phyloP scores from a whole-genome alignment of 2,113 vertebrate genomes.

The Donacobius atricapilla region DNA sequence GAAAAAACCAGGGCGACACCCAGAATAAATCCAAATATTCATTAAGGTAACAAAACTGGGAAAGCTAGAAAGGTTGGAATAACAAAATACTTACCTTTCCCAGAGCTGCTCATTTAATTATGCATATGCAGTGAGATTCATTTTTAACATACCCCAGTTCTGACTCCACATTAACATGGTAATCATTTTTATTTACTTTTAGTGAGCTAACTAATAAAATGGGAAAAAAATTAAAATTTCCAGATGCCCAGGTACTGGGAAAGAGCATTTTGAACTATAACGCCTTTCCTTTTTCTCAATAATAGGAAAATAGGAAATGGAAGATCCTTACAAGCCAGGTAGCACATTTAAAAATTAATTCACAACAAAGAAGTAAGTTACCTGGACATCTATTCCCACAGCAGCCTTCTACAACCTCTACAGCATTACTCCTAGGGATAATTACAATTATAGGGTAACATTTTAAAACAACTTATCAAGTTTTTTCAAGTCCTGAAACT shows the following conservation, averaged over 20 bases:
- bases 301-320: background rate
- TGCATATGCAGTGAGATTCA: background rate
- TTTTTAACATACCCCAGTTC: background rate
- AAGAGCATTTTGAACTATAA: background rate
- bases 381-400: background rate
- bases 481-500: background rate
- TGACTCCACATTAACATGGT: background rate
- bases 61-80: background rate
- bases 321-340: background rate
- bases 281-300: background rate
- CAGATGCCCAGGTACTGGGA: background rate
- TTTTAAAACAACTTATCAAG: background rate
- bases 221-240: background rate
- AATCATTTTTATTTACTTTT: background rate
- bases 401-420: background rate
- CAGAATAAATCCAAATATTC: background rate
- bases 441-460: background rate
- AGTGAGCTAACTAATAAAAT: background rate
- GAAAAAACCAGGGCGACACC: too few species aligned
- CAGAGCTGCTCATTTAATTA: background rate
- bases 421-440: background rate
- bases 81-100: background rate
- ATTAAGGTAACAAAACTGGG: background rate
- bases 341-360: background rate
- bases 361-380: background rate